Base-by-base conservation (phyloP, 2,888 invertebrate genomes). In the Trachelus stipa region DNA sequence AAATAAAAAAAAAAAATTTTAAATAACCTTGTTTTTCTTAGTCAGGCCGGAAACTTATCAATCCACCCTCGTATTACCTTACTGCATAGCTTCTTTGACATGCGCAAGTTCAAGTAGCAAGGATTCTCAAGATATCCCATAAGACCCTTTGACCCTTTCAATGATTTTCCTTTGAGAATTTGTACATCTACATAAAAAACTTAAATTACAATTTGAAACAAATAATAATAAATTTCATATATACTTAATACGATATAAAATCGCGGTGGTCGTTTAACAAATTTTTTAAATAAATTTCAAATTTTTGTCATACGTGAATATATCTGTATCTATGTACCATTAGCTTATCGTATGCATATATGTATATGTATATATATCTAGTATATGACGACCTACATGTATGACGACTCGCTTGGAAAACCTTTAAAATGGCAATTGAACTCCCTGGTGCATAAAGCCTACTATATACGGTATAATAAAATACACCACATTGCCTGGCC, bases 341-440 rank as follows among this genome's bases (percentile, higher is more conserved):
- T 23, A 56, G 9, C 56, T 56, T 23, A 56, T 56, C 56, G 56
- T 56, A 56, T 56, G 23, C 23, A 56, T n/a, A 71, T 33, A 30
- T 12, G 3, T 69, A 69, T 37, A 37, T 12, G 12, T 40, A 40
- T 40, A 23, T 56, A 15, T 34, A 56, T 33, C 11, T 71, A 33
- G 71, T 71, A 71, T 56, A 56, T 23, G 56, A 56, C 23, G 56
- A 23, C 23, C 56, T 9, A 56, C 56, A 23, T 15, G 56, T 23
- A 56, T 56, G 31, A 23, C 30, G 34, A 31, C 71, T 34, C 71
- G 31, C 34, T 71, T 71, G 31, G 71, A 34, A 34, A 34, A 34
- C 31, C 71, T 71, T 71, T 71, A 71, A 71, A 71, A 31, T 34
- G 71, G 34, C 71, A 71, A 33, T 71, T 34, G 34, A 34, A 71